Base-by-base conservation (phyloP, 37 sponge, comb jelly and placozoan genomes). In the Spongilla lacustris region DNA sequence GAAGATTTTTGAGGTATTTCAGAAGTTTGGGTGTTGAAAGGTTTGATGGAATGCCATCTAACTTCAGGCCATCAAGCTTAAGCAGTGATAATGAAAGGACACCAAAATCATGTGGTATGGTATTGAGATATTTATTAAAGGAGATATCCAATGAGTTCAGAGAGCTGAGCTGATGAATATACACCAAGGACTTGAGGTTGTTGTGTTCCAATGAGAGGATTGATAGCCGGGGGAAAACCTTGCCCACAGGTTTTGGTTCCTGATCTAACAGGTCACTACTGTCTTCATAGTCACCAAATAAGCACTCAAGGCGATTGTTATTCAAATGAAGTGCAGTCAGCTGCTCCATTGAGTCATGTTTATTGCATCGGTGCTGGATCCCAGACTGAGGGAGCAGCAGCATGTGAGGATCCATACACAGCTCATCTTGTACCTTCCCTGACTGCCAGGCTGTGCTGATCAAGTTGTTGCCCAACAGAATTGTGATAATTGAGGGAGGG, bases 81-180 rank as follows among this genome's bases (percentile, higher is more conserved):
- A 94, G 74, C 11, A 91, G 6, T 0, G 88, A 80, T 23, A 94
- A 41, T 67, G 84, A 88, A 38, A 92, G 50, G 27, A 88, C 74
- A 4, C 95, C 93, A 84, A 92, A 25, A 9, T 79, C 84, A 2
- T 68, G 72, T 50, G 95, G 95, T 27, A 95, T 37, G n/a, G 67
- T 72, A 2, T 66, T 19, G 66, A 95, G 79, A 50, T 10, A 21
- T 11, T 74, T 66, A 35, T 90, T 84, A 33, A 77, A 22, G 32
- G 89, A 88, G 71, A 95, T 79, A 5, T 67, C 50, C 27, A 95
- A 79, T 4, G 89, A 84, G 73, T 80, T 84, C 21, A 95, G 85
- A 11, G 81, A 69, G 8, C 77, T 32, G 36, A 89, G 84, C 37
- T 86, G 74, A 35, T 84, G 71, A 28, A 95, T 76, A 24, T 71